Evolutionary conservation across 1,140 invertebrate species (phyloP).

Genomic region (Drosophila baimaii): DNA sequence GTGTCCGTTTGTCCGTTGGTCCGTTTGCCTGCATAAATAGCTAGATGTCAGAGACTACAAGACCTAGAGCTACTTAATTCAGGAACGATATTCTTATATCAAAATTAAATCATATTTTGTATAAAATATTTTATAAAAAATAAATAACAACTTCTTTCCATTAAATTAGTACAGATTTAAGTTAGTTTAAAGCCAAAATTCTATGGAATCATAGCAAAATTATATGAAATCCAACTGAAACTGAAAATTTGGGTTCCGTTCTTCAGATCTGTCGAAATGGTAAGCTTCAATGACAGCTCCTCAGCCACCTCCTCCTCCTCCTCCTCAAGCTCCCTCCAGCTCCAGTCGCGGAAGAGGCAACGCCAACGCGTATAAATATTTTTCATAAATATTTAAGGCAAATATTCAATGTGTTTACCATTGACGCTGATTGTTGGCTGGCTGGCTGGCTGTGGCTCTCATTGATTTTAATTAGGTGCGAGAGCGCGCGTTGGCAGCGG

Average conservation of each 20-base stretch:
- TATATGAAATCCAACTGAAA: neutral
- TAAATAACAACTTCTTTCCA: neutral
- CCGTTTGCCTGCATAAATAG: no score
- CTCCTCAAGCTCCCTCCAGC: no score
- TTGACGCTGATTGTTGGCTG: slow-evolving; percentile 19
- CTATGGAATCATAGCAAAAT: no score
- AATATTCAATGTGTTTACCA: slow-evolving; percentile 37
- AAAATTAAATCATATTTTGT: no score
- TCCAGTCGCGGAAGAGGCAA: slow-evolving; percentile 26
- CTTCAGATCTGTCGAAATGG: neutral
- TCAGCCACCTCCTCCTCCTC: neutral
- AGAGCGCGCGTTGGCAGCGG: slow-evolving; percentile 11
- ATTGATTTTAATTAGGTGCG: slow-evolving; percentile 61
- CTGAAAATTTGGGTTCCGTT: neutral
- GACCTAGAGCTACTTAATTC: no score
- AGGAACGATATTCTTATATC: no score
- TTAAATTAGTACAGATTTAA: neutral
- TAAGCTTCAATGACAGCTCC: slow-evolving; percentile 1
- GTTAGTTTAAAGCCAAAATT: no score
- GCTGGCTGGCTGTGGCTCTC: slow-evolving; percentile 6
- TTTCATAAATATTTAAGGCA: slow-evolving; percentile 61
- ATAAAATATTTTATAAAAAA: no score
- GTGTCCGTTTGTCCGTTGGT: no score
- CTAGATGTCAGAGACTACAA: no score
- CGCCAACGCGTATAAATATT: slow-evolving; percentile 42